Evolutionary conservation across 2,113 vertebrate genomes (phyloP), one percentile per base, ranked within the genome.

Genomic region (Ceuthmochares aereus): DNA sequence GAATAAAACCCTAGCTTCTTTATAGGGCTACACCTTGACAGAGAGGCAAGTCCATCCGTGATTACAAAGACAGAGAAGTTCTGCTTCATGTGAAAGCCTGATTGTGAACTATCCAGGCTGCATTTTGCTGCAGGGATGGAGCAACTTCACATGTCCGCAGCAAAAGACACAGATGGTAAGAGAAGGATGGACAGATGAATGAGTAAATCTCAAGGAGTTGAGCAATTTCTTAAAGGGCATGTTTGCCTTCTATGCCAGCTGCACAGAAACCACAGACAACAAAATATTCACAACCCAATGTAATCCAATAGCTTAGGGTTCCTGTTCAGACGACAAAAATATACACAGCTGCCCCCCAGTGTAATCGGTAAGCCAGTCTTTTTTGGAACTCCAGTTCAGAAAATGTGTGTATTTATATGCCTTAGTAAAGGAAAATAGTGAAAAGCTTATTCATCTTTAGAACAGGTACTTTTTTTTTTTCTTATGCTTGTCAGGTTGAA

Each of bases 91-190:
- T 4, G 5, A 73, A 85, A 95, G 32, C 43, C 73, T 84, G 64
- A 59, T 9, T 69, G 62, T 32, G 80, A 96, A 92, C 59, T 45
- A 87, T 16, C 63, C 84, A 80, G 85, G 58, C 87, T 96, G 84
- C 89, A 21, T 81, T 93, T 87, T 93, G 91, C 95, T 96, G 89
- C 75, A 92, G 90, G 95, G 92, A 67, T 66, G 62, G 70, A 97
- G 87, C 87, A 96, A 91, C 89, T 85, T 97, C 79, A 29, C 87
- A 47, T 95, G 93, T 84, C 91, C 93, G 76, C 59, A 69, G 85
- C 2, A 0, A 87, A 95, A 77, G 82, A 95, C 95, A 95, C 91
- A 97, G 96, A 96, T 94, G 95, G 95, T 75, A 66, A 80, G 90
- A 69, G 81, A 84, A 93, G 87, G 42, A 62, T 42, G 51, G 92